Percentiles rank a stretch among this genome's conserved stretches.
Conservation (phyloP, 2,888 invertebrate species). For the Ophioninae sp. region DNA sequence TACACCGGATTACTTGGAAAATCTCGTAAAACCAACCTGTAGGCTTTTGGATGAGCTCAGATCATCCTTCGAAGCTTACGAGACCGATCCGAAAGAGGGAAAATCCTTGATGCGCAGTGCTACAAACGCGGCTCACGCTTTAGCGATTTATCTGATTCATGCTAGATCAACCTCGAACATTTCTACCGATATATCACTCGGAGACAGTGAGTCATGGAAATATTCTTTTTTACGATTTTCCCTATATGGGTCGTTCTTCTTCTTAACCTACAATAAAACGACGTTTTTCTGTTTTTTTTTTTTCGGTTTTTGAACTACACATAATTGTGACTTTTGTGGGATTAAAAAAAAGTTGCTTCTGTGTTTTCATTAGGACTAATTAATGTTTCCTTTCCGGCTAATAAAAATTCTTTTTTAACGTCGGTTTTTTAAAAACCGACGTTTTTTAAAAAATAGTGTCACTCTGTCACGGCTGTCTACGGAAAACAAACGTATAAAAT, state of each 20-base stretch:
- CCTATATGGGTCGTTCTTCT: not conserved
- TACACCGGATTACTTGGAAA: slow-evolving; percentile 84
- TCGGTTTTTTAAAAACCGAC: too few relatives aligned
- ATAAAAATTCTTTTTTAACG: too few relatives aligned
- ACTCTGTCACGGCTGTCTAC: too few relatives aligned
- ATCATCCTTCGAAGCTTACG: slow-evolving; percentile 72
- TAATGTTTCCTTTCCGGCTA: too few relatives aligned
- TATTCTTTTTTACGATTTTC: not conserved
- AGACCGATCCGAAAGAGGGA: slow-evolving; percentile 75
- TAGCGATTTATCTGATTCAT: slow-evolving; percentile 85
- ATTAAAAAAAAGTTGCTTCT: too few relatives aligned
- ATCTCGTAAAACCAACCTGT: slow-evolving; percentile 81
- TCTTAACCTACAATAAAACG: too few relatives aligned
- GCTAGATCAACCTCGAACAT: slow-evolving; percentile 91
- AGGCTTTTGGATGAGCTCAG: slow-evolving; percentile 77
- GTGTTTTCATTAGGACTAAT: too few relatives aligned
- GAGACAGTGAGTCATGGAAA: slow-evolving; percentile 83
- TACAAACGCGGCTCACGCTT: slow-evolving; percentile 83
- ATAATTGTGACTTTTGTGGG: too few relatives aligned
- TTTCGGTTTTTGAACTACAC: too few relatives aligned
- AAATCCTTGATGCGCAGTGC: slow-evolving; percentile 80
- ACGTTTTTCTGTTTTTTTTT: too few relatives aligned
- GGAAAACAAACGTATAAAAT: too few relatives aligned
- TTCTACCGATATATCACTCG: slow-evolving; percentile 86
- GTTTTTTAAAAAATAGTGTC: too few relatives aligned